Evolutionary conservation across 2,888 invertebrate genomes (phyloP).

Genomic region (Gryllus longicercus): DNA sequence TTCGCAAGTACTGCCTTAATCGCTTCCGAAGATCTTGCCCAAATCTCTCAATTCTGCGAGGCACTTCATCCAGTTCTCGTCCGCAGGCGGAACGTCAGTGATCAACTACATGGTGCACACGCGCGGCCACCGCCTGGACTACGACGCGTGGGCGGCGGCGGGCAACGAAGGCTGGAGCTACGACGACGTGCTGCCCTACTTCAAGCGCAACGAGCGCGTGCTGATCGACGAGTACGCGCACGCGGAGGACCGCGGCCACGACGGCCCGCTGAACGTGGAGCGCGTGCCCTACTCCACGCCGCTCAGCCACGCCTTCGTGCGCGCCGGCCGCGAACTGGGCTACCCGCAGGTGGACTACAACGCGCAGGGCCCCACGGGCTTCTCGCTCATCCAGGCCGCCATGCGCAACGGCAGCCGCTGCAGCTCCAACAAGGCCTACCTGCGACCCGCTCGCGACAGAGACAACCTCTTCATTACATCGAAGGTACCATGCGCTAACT

Average conservation of each 20-base stretch:
- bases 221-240: constrained; percentile 47
- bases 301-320: constrained; percentile 61
- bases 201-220: constrained; percentile 69
- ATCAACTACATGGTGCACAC: constrained; percentile 83
- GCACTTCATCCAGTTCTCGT: background rate
- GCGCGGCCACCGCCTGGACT: constrained; percentile 77
- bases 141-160: constrained; percentile 72
- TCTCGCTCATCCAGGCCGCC: constrained; percentile 68
- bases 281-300: constrained; percentile 62
- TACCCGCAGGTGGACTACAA: constrained; percentile 61
- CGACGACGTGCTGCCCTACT: constrained; percentile 68
- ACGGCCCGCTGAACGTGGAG: constrained; percentile 66
- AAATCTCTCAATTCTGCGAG: too few relatives aligned
- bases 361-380: constrained; percentile 58
- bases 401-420: constrained; percentile 69
- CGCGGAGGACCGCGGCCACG: constrained; percentile 48
- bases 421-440: constrained; percentile 75
- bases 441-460: constrained; percentile 62
- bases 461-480: constrained; percentile 61
- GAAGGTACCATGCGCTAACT: constrained; percentile 52
- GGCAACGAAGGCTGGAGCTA: constrained; percentile 82
- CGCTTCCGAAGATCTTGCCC: too few relatives aligned
- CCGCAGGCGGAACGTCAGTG: constrained; percentile 74
- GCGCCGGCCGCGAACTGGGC: constrained; percentile 66
- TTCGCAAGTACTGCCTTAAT: too few relatives aligned